phyloP scores from a whole-genome alignment of 2,113 vertebrate species.

The Nesogale talazaci region DNA sequence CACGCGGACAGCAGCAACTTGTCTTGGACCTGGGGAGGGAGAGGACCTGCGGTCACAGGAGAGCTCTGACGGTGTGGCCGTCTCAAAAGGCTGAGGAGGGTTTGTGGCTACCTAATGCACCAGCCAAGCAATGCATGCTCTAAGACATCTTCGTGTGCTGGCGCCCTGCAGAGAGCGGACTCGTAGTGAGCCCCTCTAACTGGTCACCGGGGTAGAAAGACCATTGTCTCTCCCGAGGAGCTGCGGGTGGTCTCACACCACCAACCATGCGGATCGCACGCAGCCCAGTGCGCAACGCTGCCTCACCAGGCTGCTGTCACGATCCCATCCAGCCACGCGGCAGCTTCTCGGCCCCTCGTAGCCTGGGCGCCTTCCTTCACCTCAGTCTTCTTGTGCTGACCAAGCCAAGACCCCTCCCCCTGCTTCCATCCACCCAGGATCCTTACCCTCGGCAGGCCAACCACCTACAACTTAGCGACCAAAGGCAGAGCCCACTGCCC shows the following conservation, averaged over 20 bases:
- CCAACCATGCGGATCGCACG: too few relatives aligned
- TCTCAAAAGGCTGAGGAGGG: not conserved
- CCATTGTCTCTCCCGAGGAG: too few relatives aligned
- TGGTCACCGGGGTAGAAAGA: too few relatives aligned
- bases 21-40: slow-evolving; percentile 92
- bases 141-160: not conserved
- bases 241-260: too few relatives aligned
- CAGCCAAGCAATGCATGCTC: not conserved
- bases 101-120: not conserved
- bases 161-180: not conserved
- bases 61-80: not conserved
- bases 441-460: not conserved
- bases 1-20: slow-evolving; percentile 96
- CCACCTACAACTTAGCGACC: slow-evolving; percentile 27
- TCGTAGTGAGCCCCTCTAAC: too few relatives aligned
- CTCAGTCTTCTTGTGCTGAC: not conserved
- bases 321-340: not conserved
- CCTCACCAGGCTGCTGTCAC: too few relatives aligned
- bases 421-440: not conserved
- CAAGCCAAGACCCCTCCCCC: not conserved
- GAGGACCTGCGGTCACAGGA: not conserved
- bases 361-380: not conserved
- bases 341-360: not conserved
- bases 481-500: not conserved
- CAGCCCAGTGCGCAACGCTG: too few relatives aligned